Conservation (phyloP, 2,113 vertebrate genomes). For the Panthera tigris region DNA sequence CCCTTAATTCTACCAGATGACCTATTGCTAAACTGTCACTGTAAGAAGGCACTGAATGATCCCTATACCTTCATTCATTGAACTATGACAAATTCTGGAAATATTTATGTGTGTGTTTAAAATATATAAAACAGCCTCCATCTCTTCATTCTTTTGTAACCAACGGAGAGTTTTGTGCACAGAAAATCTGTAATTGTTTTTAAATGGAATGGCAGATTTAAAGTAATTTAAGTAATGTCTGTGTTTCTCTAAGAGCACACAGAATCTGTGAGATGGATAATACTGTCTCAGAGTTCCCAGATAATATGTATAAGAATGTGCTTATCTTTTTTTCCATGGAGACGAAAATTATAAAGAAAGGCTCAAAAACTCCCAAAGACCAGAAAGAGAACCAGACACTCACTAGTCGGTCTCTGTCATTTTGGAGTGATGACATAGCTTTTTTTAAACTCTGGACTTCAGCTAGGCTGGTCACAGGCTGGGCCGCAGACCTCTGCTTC, state of each 20-base stretch:
- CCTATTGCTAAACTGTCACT: neutral
- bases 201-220: neutral
- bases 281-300: neutral
- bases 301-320: neutral
- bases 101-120: neutral
- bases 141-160: neutral
- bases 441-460: slow-evolving; percentile 95
- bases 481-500: slow-evolving; percentile 70
- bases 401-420: slow-evolving; percentile 95
- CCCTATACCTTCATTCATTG: neutral
- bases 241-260: neutral
- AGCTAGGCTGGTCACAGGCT: slow-evolving; percentile 54
- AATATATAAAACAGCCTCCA: neutral
- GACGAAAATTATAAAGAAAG: slow-evolving; percentile 18
- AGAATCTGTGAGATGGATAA: neutral
- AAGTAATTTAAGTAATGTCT: slow-evolving; percentile 20
- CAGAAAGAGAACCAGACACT: slow-evolving; percentile 68
- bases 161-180: neutral
- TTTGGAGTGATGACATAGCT: slow-evolving; percentile 93
- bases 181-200: neutral
- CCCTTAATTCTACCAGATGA: neutral
- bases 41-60: neutral
- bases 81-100: slow-evolving; percentile 39
- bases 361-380: neutral
- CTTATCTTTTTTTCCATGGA: slow-evolving; percentile 35